A percentile compares a stretch with the other conserved stretches of the same genome.
These are phyloP conservation scores for Leptocoma aspasia DNA, from an alignment of 2,113 vertebrate genomes.

Conservation along the genomic window DNA sequence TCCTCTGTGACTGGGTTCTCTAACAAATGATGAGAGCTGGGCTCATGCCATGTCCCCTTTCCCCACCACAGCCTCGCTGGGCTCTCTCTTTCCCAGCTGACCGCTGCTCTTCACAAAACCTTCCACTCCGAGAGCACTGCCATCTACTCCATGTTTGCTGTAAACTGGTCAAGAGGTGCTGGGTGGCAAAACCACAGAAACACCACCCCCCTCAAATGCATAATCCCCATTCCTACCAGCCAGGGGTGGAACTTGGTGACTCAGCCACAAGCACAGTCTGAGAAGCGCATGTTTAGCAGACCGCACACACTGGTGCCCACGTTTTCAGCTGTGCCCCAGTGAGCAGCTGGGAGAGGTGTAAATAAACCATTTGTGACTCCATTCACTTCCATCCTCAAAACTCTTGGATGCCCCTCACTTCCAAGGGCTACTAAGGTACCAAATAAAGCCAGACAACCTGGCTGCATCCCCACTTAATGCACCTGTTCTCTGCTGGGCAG, in stretches of 20 bases:
- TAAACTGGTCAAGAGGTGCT: not conserved
- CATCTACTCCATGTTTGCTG: not conserved
- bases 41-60: not conserved
- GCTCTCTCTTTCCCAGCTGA: not conserved
- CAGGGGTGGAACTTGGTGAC: not conserved
- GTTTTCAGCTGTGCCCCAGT: not conserved
- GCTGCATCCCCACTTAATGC: not conserved
- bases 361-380: not conserved
- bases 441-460: not conserved
- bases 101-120: not conserved
- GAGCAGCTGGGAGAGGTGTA: not conserved
- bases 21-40: not conserved
- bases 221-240: not conserved
- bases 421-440: not conserved
- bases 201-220: fast-evolving
- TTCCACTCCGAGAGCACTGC: not conserved
- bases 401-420: not conserved
- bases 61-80: fast-evolving
- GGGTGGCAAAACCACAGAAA: not conserved
- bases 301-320: fast-evolving
- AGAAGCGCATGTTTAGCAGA: not conserved
- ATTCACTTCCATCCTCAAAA: not conserved
- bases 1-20: not conserved
- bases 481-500: not conserved
- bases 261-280: not conserved